These are phyloP conservation scores for Camelus bactrianus DNA, from an alignment of 2,113 vertebrate genomes.

Conservation along the genomic window DNA sequence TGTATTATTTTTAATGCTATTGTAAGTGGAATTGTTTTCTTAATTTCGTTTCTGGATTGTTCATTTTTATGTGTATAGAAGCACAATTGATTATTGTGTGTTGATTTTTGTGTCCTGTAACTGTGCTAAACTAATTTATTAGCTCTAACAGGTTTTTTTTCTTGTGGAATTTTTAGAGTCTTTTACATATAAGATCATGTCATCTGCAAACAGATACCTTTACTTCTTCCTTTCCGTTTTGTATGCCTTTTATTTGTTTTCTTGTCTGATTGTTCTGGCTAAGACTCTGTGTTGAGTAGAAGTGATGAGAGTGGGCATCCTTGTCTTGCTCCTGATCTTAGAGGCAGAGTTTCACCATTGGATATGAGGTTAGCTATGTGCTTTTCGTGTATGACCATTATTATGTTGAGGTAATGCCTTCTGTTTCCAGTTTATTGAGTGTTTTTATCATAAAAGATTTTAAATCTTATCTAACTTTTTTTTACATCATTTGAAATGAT, in stretches of 20 bases:
- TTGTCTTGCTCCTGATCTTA: neutral
- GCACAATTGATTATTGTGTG: neutral
- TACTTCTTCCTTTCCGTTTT: neutral
- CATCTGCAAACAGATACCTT: neutral
- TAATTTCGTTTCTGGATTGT: neutral
- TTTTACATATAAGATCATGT: neutral
- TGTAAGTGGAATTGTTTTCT: neutral
- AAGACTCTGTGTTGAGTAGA: neutral
- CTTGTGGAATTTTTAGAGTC: neutral
- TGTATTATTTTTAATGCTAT: neutral
- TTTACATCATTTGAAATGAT: neutral
- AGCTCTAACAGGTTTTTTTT: neutral
- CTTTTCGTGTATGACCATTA: neutral
- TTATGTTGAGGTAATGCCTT: neutral
- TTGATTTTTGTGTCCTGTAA: neutral
- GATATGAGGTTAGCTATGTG: neutral
- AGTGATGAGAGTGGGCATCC: neutral
- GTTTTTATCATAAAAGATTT: neutral
- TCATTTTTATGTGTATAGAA: neutral
- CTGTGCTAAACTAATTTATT: constrained; percentile 27
- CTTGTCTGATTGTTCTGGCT: neutral
- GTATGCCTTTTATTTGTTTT: constrained; percentile 16
- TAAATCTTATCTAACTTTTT: neutral
- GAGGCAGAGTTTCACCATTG: neutral
- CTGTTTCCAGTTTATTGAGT: neutral